A percentile compares a stretch with the other conserved stretches of the same genome.
Conservation (phyloP, 2,888 invertebrate species). For the Synanthedon andrenaeformis region DNA sequence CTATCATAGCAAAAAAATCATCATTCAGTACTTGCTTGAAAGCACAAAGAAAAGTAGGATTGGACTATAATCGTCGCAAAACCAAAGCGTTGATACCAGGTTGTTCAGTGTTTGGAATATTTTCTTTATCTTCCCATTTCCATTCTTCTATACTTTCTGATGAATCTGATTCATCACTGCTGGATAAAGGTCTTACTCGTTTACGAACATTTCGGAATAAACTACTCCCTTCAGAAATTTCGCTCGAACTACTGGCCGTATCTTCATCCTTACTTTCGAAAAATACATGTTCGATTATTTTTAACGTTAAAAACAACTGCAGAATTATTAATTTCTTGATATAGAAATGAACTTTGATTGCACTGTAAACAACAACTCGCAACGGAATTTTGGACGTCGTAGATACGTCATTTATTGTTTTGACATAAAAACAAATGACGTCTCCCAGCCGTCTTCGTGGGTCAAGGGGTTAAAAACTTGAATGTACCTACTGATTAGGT, state of each 20-base stretch:
- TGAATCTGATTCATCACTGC: not conserved
- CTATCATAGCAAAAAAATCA: too few species aligned
- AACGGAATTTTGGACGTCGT: not conserved
- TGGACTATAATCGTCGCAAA: too few species aligned
- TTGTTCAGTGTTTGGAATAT: not conserved
- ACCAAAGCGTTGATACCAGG: not conserved
- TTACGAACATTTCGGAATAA: not conserved
- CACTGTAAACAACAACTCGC: not conserved
- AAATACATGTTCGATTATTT: not conserved
- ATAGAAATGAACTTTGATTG: not conserved
- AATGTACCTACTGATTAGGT: too few species aligned
- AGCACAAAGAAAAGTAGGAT: too few species aligned
- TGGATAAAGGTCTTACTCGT: not conserved
- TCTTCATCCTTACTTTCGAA: not conserved
- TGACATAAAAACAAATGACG: not conserved
- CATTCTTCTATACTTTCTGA: not conserved
- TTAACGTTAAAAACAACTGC: not conserved
- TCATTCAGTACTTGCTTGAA: too few species aligned
- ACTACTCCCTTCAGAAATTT: not conserved
- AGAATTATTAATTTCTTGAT: not conserved
- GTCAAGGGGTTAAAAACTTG: too few species aligned
- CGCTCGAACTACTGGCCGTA: not conserved
- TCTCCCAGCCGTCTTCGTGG: too few species aligned
- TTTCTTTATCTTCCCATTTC: not conserved
- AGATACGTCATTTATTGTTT: not conserved